Percentiles rank a stretch among this genome's conserved stretches.
Evolutionary conservation across 2,888 invertebrate genomes (phyloP).

Genomic region (Mactromeris polynyma): DNA sequence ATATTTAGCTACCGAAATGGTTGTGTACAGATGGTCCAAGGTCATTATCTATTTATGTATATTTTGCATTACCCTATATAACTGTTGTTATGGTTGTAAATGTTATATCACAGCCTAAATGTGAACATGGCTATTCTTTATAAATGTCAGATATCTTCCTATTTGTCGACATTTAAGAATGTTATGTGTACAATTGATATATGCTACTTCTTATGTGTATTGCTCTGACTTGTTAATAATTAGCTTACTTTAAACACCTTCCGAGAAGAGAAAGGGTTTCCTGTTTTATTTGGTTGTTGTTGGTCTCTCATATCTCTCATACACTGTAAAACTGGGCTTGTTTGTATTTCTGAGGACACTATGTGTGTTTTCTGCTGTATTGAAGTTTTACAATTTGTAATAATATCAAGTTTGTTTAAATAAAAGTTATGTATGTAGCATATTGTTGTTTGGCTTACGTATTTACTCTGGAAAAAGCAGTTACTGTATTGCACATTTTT

Average conservation of each 20-base stretch:
- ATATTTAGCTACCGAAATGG: neutral
- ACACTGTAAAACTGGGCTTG: neutral
- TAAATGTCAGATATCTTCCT: too few relatives aligned
- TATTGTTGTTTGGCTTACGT: neutral
- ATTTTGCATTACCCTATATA: neutral
- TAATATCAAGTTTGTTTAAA: neutral
- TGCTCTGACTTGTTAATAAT: too few relatives aligned
- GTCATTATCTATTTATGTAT: neutral
- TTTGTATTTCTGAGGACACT: neutral
- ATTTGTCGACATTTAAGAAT: too few relatives aligned
- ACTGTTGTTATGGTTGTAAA: neutral
- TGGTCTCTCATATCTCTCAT: neutral
- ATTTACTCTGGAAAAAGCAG: too few relatives aligned
- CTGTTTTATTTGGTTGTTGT: neutral
- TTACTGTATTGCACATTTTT: too few relatives aligned
- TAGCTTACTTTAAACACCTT: too few relatives aligned
- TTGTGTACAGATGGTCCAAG: neutral
- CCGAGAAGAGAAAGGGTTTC: too few relatives aligned
- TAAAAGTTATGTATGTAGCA: slow-evolving; percentile 18
- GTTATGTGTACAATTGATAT: too few relatives aligned
- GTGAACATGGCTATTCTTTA: neutral
- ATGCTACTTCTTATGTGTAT: too few relatives aligned
- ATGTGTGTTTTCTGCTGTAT: neutral
- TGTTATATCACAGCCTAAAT: neutral
- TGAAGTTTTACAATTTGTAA: slow-evolving; percentile 2